Evolutionary conservation across 2,797 vertebrate genomes (phyloP), one percentile per base, ranked within the genome.

Genomic region (Nasua narica): DNA sequence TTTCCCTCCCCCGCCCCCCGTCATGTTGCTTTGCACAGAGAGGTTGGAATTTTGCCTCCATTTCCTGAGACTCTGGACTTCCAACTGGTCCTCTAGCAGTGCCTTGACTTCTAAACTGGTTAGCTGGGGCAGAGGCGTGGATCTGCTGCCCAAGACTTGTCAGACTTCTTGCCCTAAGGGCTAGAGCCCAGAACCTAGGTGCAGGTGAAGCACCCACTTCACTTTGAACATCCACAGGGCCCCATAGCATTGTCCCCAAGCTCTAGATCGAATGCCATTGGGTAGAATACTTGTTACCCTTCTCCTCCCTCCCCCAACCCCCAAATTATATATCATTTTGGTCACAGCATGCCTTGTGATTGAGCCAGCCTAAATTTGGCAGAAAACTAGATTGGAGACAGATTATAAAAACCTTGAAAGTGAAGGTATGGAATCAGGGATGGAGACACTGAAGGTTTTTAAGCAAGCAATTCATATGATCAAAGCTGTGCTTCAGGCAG

Each of bases 351-450:
- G 54, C 48, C 54, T 69, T 56, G 25, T 72, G 56, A 77, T 25
- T 76, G 78, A 78, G 56, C 58, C 74, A 94, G 18, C n/a, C 50
- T 86, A 72, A 90, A 32, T 43, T 9, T 79, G 87, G 32, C 50
- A 96, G 78, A 93, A 95, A 95, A 86, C 13, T 62, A 69, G 19
- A 35, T 87, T 95, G 60, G 89, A 89, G n/a, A 54, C 35, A 85
- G 40, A 82, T 90, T 56, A 48, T 77, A 48, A 87, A 88, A 74
- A 78, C 4, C n/a, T 79, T 29, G 27, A 86, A 94, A 90, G 27
- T 74, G 62, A 62, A 91, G 78, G 16, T 52, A 2, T 54, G 32
- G 37, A 43, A 58, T 40, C 23, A 46, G 65, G 37, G 15, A 4
- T 52, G 15, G 69, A 58, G 40, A 15, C 70, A 54, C 65, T 70